Evolutionary conservation across 2,113 vertebrate species (phyloP).

Genomic region (Chaetura pelagica): DNA sequence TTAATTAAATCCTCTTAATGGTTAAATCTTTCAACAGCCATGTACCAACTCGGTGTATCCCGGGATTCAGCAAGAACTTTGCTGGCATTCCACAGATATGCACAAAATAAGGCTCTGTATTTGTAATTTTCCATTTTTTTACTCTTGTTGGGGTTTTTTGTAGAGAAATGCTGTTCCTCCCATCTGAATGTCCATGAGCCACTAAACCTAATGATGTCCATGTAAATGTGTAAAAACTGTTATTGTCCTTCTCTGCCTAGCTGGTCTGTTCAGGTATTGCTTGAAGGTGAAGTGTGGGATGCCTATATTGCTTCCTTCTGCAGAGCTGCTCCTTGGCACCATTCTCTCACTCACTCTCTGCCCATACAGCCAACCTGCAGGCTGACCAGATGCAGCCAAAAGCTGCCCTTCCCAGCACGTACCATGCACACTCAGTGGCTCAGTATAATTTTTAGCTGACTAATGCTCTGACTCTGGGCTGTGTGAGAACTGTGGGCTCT

Average conservation of each 20-base stretch:
- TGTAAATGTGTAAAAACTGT: not conserved
- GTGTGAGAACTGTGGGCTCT: not conserved
- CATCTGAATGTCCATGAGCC: not conserved
- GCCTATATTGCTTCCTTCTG: not conserved
- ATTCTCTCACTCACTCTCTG: not conserved
- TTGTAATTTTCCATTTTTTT: not conserved
- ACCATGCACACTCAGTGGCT: fast-evolving
- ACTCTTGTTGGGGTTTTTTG: not conserved
- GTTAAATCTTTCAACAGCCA: not conserved
- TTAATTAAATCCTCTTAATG: not conserved
- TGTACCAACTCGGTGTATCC: not conserved
- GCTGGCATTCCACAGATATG: not conserved
- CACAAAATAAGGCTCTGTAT: not conserved
- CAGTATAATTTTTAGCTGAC: not conserved
- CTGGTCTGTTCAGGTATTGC: not conserved
- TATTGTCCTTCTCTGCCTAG: not conserved
- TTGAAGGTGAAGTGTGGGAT: not conserved
- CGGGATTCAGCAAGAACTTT: not conserved
- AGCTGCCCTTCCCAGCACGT: not conserved
- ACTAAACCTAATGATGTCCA: not conserved
- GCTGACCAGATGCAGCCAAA: fast-evolving
- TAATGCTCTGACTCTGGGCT: not conserved
- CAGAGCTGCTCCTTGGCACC: not conserved
- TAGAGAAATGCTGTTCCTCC: not conserved
- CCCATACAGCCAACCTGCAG: not conserved